A percentile compares a stretch with the other conserved stretches of the same genome.
phyloP scores from a whole-genome alignment of 2,797 vertebrate species.

The Malacoraja senta region DNA sequence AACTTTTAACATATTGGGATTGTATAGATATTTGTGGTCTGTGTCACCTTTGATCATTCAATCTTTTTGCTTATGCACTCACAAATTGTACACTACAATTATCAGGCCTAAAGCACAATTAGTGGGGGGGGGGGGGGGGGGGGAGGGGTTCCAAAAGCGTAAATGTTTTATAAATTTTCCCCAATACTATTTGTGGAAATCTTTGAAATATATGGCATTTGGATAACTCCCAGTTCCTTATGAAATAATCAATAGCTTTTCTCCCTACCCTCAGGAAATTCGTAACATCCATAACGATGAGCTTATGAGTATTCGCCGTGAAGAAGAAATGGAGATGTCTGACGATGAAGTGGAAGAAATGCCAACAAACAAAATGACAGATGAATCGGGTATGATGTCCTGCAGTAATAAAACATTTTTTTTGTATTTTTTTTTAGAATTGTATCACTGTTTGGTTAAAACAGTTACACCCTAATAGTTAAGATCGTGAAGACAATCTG shows the following conservation, averaged over 20 bases:
- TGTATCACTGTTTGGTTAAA: neutral
- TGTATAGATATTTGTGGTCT: neutral
- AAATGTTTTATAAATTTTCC: neutral
- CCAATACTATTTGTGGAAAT: neutral
- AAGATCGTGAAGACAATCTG: neutral
- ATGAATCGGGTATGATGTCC: slow-evolving; percentile 65
- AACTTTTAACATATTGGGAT: neutral
- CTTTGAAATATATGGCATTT: neutral
- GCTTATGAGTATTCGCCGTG: slow-evolving; percentile 88
- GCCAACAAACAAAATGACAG: slow-evolving; percentile 74
- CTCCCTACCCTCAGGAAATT: slow-evolving; percentile 76
- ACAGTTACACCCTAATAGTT: neutral
- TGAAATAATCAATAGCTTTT: slow-evolving; percentile 28
- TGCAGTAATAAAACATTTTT: neutral
- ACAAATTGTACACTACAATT: neutral
- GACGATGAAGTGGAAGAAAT: slow-evolving; percentile 81
- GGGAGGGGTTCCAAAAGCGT: neutral
- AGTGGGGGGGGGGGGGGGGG: too few species aligned
- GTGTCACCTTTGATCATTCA: neutral
- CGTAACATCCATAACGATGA: slow-evolving; percentile 92
- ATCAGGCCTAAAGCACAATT: neutral
- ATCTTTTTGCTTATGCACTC: neutral
- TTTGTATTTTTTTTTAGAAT: neutral
- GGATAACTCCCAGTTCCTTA: neutral
- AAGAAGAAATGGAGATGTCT: slow-evolving; percentile 98